phyloP scores from a whole-genome alignment of 2,797 vertebrate species.

The Remorina albescens region DNA sequence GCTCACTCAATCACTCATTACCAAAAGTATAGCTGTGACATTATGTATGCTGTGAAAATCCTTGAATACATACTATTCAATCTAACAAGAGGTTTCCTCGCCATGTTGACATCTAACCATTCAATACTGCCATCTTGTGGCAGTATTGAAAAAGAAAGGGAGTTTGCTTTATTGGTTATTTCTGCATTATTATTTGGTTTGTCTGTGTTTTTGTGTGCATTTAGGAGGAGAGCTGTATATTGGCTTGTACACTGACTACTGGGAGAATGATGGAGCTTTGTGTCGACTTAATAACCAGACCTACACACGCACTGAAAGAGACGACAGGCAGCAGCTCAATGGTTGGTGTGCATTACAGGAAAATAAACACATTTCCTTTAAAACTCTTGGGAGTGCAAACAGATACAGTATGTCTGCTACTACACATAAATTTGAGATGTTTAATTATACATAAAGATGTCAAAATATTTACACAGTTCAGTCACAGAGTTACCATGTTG shows the following conservation, averaged over 20 bases:
- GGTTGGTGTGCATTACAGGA: conserved; percentile 78
- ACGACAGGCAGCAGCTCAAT: conserved; percentile 91
- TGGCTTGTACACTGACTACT: conserved; percentile 95
- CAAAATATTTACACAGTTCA: not conserved
- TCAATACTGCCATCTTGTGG: conserved; percentile 87
- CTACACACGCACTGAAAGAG: conserved; percentile 92
- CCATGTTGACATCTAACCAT: not conserved
- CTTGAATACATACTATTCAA: not conserved
- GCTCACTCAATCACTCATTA: not conserved
- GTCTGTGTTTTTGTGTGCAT: conserved; percentile 21
- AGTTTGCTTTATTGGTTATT: not conserved
- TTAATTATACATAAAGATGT: not conserved
- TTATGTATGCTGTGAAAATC: not conserved
- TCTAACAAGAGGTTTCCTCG: not conserved
- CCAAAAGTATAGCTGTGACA: not conserved
- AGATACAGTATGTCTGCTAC: not conserved
- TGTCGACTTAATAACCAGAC: conserved; percentile 88
- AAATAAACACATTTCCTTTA: conserved; percentile 7
- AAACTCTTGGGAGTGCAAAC: not conserved
- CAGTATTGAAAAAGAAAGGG: too few species aligned
- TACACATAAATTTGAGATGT: too few species aligned
- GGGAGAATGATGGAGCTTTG: conserved; percentile 94
- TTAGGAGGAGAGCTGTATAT: conserved; percentile 92
- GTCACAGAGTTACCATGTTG: not conserved
- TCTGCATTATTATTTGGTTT: not conserved